These are phyloP conservation scores for Aporrectodea caliginosa DNA, from an alignment of 1,140 invertebrate genomes.

Conservation along the genomic window DNA sequence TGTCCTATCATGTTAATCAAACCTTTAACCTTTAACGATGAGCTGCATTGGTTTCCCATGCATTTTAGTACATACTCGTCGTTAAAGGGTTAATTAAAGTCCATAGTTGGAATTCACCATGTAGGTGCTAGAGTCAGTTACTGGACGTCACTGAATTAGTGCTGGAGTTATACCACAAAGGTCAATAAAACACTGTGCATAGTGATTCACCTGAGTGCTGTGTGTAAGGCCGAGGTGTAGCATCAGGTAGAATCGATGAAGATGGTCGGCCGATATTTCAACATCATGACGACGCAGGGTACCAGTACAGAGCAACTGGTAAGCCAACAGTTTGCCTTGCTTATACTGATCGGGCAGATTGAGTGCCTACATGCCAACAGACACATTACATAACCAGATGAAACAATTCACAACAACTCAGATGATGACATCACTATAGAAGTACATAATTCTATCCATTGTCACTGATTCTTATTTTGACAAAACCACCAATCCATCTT, in stretches of 20 bases:
- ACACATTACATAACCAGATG: not conserved
- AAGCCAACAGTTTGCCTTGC: slow-evolving; percentile 72
- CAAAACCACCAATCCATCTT: not conserved
- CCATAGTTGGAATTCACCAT: not conserved
- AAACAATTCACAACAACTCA: not conserved
- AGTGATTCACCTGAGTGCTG: not conserved
- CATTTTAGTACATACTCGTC: not conserved
- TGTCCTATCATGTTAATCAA: too few species aligned
- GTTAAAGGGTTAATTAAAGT: not conserved
- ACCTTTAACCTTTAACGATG: too few species aligned
- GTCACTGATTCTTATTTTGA: not conserved
- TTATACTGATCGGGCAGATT: slow-evolving; percentile 53
- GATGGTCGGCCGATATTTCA: slow-evolving; percentile 64
- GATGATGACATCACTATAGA: not conserved
- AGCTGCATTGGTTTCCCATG: not conserved
- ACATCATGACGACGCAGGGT: slow-evolving; percentile 64
- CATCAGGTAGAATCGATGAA: slow-evolving; percentile 81
- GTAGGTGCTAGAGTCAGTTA: not conserved
- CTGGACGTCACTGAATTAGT: too few species aligned
- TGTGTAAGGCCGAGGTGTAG: slow-evolving; percentile 70
- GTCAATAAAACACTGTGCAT: too few species aligned
- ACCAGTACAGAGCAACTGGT: slow-evolving; percentile 72
- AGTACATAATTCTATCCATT: not conserved
- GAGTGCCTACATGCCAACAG: slow-evolving; percentile 43
- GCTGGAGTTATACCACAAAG: too few species aligned